Conservation (phyloP, 2,113 vertebrate genomes). For the Apteryx owenii region DNA sequence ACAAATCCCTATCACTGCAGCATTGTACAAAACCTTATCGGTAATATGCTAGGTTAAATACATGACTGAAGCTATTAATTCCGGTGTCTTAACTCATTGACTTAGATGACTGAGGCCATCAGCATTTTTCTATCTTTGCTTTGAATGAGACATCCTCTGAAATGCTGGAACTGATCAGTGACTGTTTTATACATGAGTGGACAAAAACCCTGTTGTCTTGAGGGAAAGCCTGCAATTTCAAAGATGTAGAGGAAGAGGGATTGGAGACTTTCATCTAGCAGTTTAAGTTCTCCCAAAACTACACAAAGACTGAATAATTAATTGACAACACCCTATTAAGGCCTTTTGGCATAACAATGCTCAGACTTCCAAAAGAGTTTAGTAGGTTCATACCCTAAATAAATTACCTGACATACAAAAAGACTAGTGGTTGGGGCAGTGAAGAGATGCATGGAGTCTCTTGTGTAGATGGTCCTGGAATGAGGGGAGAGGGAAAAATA, state of each 20-base stretch:
- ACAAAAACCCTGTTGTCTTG: neutral
- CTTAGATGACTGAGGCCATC: neutral
- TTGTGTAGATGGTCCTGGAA: neutral
- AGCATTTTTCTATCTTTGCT: neutral
- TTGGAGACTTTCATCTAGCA: neutral
- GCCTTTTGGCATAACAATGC: neutral
- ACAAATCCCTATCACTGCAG: neutral
- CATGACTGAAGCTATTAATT: neutral
- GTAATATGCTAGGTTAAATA: fast-evolving
- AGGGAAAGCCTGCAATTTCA: neutral
- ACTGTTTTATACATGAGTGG: neutral
- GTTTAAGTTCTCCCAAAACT: neutral
- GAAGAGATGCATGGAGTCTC: neutral
- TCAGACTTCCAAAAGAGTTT: neutral
- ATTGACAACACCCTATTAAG: neutral
- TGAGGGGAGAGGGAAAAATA: neutral
- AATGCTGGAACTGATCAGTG: neutral
- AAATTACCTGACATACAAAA: neutral
- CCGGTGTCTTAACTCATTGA: neutral
- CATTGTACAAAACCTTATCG: neutral
- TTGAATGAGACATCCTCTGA: neutral
- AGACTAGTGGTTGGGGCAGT: neutral
- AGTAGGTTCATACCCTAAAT: neutral
- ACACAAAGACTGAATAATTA: neutral
- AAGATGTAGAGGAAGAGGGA: neutral